Percentiles rank a stretch among this genome's conserved stretches.
These are phyloP conservation scores for Luscinia megarhynchos DNA, from an alignment of 2,797 vertebrate species.

Conservation along the genomic window DNA sequence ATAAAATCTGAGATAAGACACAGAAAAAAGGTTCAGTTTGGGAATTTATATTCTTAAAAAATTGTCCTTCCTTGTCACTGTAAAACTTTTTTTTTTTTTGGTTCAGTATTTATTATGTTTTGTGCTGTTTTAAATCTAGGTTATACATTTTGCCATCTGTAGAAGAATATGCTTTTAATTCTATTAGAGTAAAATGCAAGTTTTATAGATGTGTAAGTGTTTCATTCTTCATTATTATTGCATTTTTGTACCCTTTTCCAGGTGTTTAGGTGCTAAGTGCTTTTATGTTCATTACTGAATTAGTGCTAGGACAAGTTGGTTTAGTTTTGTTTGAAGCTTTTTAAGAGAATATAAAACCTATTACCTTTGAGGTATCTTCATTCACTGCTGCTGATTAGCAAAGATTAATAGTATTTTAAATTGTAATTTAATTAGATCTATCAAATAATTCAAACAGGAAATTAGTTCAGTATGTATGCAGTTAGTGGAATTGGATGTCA, in stretches of 20 bases:
- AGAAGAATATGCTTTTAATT: not conserved
- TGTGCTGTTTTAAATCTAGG: not conserved
- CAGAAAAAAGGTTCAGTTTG: not conserved
- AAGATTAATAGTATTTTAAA: slow-evolving; percentile 34
- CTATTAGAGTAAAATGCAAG: not conserved
- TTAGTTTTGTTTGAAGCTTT: not conserved
- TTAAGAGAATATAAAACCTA: not conserved
- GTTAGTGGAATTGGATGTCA: slow-evolving; percentile 34
- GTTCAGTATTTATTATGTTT: not conserved
- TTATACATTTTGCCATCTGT: not conserved
- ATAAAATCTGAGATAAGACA: not conserved
- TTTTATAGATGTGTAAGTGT: not conserved
- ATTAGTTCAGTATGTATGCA: slow-evolving; percentile 36
- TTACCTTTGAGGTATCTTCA: not conserved
- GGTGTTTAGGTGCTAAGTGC: not conserved
- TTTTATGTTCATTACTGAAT: not conserved
- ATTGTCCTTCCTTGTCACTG: not conserved
- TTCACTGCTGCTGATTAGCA: slow-evolving; percentile 10
- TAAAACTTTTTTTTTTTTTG: not conserved
- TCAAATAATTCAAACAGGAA: slow-evolving; percentile 39
- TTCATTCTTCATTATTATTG: not conserved
- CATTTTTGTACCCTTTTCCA: not conserved
- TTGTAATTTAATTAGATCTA: slow-evolving; percentile 36
- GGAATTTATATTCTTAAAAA: not conserved
- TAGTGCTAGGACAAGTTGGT: not conserved